These are phyloP conservation scores for Taenaris catops DNA, from an alignment of 2,888 invertebrate species.

Conservation along the genomic window DNA sequence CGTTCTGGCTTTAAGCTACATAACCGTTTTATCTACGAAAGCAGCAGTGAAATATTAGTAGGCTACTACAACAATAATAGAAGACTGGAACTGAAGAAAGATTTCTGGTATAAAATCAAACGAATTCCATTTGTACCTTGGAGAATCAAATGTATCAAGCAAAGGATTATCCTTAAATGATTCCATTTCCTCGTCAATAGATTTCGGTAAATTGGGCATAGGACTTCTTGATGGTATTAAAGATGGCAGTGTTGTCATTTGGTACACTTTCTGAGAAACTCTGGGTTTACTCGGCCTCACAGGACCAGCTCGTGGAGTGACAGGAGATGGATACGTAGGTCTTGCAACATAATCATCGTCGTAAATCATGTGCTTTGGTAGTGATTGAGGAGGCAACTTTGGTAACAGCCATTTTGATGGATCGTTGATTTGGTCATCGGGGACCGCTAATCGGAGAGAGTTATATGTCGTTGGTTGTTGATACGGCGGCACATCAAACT, in stretches of 20 bases:
- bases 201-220: constrained; percentile 21
- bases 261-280: constrained; percentile 4
- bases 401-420: constrained; percentile 17
- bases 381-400: constrained; percentile 13
- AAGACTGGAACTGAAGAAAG: too few species aligned
- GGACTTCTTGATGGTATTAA: constrained; percentile 9
- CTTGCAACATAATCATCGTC: neutral
- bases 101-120: too few species aligned
- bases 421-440: constrained; percentile 20
- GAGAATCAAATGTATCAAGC: constrained; percentile 28
- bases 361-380: constrained; percentile 6
- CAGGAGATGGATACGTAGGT: constrained; percentile 21
- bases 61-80: too few species aligned
- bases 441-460: constrained; percentile 23
- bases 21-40: too few species aligned
- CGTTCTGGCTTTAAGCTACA: too few species aligned
- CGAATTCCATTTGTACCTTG: too few species aligned
- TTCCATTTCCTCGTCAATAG: constrained; percentile 29
- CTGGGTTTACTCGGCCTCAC: constrained; percentile 26
- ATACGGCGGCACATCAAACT: constrained; percentile 14
- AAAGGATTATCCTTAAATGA: constrained; percentile 30
- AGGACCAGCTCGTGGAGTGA: constrained; percentile 27
- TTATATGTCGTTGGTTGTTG: constrained; percentile 1
- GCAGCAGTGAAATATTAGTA: too few species aligned
- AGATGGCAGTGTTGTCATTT: constrained; percentile 9